Conservation (phyloP, 1,140 invertebrate genomes). For the Tribolium castaneum region DNA sequence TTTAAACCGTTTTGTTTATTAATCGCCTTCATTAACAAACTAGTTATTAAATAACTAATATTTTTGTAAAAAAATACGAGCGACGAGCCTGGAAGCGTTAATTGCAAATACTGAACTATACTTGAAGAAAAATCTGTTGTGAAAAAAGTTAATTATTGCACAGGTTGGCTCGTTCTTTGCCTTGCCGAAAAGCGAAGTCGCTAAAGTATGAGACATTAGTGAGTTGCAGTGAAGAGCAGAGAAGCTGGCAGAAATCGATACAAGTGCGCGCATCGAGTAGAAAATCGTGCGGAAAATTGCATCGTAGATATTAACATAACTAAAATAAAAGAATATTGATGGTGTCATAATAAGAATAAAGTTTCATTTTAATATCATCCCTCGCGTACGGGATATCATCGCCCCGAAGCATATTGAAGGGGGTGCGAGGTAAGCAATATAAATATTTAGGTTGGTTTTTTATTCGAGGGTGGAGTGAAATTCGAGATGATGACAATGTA, state of each 20-base stretch:
- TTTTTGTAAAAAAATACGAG: too few relatives aligned
- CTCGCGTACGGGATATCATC: conserved; percentile 8
- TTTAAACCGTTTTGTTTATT: too few relatives aligned
- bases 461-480: conserved; percentile 34
- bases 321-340: conserved; percentile 23
- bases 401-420: conserved; percentile 13
- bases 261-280: background rate
- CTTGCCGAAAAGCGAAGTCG: background rate
- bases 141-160: too few relatives aligned
- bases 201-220: background rate
- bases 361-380: conserved; percentile 37
- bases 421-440: conserved; percentile 35
- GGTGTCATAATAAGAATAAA: conserved; percentile 24
- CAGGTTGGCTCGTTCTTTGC: too few relatives aligned
- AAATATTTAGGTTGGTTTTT: conserved; percentile 42
- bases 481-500: conserved; percentile 38
- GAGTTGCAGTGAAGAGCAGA: background rate
- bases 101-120: too few relatives aligned
- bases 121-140: too few relatives aligned
- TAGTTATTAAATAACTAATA: too few relatives aligned
- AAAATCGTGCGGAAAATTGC: conserved; percentile 1
- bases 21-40: too few relatives aligned
- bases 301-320: conserved; percentile 1
- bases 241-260: background rate
- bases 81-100: too few relatives aligned